phyloP scores from a whole-genome alignment of 2,113 vertebrate genomes.

The Petrocephalus microphthalmus region DNA sequence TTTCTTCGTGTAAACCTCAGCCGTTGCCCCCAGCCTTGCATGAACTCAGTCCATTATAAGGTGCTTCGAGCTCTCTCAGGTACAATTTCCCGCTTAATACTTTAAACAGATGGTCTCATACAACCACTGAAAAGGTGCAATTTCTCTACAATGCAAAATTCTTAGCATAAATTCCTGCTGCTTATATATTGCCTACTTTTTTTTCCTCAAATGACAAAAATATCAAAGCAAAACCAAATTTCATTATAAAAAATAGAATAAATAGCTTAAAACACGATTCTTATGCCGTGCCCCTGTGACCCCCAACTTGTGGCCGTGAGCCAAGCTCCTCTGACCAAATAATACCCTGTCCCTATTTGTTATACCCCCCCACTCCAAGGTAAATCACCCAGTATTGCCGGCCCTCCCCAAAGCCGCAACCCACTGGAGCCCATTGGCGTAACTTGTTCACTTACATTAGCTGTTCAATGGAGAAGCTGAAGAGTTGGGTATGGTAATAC shows the following conservation, averaged over 20 bases:
- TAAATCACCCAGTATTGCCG: not conserved
- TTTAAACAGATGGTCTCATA: constrained; percentile 41
- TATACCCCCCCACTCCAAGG: not conserved
- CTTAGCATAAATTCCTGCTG: constrained; percentile 25
- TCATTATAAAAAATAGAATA: constrained; percentile 32
- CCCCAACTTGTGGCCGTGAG: not conserved
- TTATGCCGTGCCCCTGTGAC: constrained; percentile 21
- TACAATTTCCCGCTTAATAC: constrained; percentile 24
- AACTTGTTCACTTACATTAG: constrained; percentile 73
- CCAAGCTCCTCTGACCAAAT: constrained; percentile 23
- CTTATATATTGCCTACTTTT: not conserved
- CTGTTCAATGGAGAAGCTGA: constrained; percentile 73
- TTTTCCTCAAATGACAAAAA: constrained; percentile 38
- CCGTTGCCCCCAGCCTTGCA: constrained; percentile 39
- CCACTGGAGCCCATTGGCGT: constrained; percentile 56
- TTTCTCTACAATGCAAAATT: constrained; percentile 43
- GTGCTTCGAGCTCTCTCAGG: constrained; percentile 57
- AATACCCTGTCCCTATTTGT: not conserved
- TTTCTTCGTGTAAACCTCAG: not conserved
- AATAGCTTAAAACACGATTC: constrained; percentile 49
- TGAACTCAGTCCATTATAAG: constrained; percentile 56
- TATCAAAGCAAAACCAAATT: constrained; percentile 50
- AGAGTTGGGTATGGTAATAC: constrained; percentile 69
- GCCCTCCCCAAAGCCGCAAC: constrained; percentile 38
- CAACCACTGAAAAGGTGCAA: constrained; percentile 36